phyloP scores from a whole-genome alignment of 2,113 vertebrate genomes.

The Oreochromis niloticus region DNA sequence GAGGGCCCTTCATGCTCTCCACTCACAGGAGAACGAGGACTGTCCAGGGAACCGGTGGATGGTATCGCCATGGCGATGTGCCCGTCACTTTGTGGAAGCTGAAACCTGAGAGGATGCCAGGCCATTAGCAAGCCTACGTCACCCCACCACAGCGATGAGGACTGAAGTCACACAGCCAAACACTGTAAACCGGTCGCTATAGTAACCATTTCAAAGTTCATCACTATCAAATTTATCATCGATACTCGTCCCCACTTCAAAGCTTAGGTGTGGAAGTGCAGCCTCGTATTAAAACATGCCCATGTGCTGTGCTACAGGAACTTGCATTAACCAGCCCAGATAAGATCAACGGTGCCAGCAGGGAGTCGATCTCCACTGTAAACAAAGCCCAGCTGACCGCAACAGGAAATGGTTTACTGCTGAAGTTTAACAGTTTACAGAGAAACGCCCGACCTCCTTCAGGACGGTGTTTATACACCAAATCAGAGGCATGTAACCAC shows the following conservation, averaged over 20 bases:
- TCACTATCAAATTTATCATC: background rate
- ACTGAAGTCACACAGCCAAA: background rate
- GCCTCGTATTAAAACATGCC: background rate
- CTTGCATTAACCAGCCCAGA: conserved; percentile 4
- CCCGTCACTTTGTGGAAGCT: conserved; percentile 53
- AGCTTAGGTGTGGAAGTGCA: background rate
- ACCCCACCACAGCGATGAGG: background rate
- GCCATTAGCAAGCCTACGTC: conserved; percentile 21
- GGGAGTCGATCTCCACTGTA: conserved; percentile 38
- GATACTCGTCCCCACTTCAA: background rate
- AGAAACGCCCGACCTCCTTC: background rate
- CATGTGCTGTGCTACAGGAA: background rate
- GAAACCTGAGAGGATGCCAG: conserved; percentile 64
- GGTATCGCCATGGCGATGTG: conserved; percentile 53
- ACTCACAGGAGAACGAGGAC: background rate
- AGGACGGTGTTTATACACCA: background rate
- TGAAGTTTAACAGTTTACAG: conserved; percentile 25
- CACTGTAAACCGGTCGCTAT: background rate
- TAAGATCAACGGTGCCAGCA: conserved; percentile 26
- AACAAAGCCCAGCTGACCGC: conserved; percentile 30
- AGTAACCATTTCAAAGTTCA: background rate
- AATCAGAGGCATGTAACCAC: background rate
- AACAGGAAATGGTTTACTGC: conserved; percentile 50
- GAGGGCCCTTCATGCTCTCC: background rate
- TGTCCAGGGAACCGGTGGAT: conserved; percentile 20